These are phyloP conservation scores for Luperina testacea DNA, from an alignment of 2,888 invertebrate species.

Conservation along the genomic window DNA sequence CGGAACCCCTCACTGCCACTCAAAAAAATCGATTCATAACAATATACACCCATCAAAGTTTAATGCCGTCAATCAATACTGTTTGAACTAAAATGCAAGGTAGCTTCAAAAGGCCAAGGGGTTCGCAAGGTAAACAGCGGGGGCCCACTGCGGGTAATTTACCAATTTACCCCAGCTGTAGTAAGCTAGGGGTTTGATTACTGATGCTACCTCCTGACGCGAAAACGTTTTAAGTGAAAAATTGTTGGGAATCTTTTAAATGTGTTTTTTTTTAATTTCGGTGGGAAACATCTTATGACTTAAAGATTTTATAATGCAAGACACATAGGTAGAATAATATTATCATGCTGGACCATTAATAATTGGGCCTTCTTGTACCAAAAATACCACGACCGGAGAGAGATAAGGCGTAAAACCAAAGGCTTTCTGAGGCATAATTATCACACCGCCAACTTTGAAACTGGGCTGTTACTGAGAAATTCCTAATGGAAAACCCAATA, in stretches of 20 bases:
- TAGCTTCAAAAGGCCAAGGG: conserved; percentile 79
- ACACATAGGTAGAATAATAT: background rate
- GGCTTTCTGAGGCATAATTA: too few relatives aligned
- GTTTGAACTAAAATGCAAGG: conserved; percentile 78
- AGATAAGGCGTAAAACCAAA: too few relatives aligned
- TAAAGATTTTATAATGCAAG: background rate
- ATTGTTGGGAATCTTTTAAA: background rate
- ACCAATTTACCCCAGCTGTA: conserved; percentile 82
- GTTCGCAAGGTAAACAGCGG: conserved; percentile 78
- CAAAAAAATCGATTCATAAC: conserved; percentile 58
- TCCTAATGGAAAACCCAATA: too few relatives aligned
- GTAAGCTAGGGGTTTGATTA: conserved; percentile 59
- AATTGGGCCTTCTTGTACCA: too few relatives aligned
- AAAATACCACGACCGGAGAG: too few relatives aligned
- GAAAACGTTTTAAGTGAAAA: conserved; percentile 21
- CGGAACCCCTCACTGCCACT: conserved; percentile 35
- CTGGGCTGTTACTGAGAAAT: too few relatives aligned
- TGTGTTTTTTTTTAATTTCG: background rate
- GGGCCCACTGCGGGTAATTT: conserved; percentile 83
- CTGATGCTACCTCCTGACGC: conserved; percentile 41
- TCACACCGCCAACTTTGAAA: too few relatives aligned
- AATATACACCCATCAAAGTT: conserved; percentile 68
- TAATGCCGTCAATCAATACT: conserved; percentile 78
- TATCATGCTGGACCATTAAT: background rate
- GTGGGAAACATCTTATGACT: background rate